phyloP scores from a whole-genome alignment of 2,888 invertebrate species.

The Daptonema setosum region DNA sequence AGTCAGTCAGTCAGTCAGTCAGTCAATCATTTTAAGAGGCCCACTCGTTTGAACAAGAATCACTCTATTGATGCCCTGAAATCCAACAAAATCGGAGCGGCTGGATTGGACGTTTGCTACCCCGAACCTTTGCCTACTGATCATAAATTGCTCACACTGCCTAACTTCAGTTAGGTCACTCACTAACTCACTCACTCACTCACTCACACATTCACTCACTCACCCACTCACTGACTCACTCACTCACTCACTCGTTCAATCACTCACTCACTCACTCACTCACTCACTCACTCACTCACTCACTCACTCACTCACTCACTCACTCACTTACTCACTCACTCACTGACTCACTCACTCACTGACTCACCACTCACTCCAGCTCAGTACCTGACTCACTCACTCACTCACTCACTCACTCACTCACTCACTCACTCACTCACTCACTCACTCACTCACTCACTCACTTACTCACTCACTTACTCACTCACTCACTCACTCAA shows the following conservation, averaged over 20 bases:
- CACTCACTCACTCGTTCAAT: slow-evolving; percentile 40
- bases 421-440: slow-evolving; percentile 38
- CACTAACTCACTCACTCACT: not conserved
- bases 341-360: no score
- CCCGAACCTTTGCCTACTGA: slow-evolving; percentile 69
- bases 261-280: no score
- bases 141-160: slow-evolving; percentile 48
- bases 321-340: slow-evolving; percentile 37
- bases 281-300: slow-evolving; percentile 39
- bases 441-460: no score
- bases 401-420: no score
- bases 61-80: slow-evolving; percentile 42
- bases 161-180: slow-evolving; percentile 55
- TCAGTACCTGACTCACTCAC: no score
- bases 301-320: no score
- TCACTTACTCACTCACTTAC: slow-evolving; percentile 40
- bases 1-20: no score
- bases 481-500: no score
- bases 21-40: not conserved
- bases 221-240: no score
- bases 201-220: no score
- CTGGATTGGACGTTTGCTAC: slow-evolving; percentile 70
- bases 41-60: not conserved
- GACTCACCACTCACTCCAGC: slow-evolving; percentile 44
- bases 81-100: slow-evolving; percentile 49